phyloP scores from a whole-genome alignment of 1,140 invertebrate species.

The Heterodera schachtii region DNA sequence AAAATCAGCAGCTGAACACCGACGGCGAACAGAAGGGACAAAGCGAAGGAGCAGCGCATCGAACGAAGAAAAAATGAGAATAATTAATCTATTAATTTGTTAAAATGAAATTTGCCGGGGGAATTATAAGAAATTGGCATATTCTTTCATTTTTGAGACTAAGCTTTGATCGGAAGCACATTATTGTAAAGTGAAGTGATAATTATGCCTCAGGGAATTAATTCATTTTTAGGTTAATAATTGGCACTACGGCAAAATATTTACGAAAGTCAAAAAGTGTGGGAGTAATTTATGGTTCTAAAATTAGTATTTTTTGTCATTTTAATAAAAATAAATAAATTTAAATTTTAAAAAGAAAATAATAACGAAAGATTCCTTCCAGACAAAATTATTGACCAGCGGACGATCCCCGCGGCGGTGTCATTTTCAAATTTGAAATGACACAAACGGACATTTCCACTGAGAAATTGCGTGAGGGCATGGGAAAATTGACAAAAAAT shows the following conservation, averaged over 20 bases:
- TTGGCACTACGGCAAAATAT: background rate
- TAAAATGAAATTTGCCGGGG: too few relatives aligned
- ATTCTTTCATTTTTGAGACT: background rate
- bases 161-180: background rate
- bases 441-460: too few relatives aligned
- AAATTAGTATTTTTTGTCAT: too few relatives aligned
- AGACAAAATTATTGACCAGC: too few relatives aligned
- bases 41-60: background rate
- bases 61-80: background rate
- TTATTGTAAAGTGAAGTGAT: background rate
- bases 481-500: background rate
- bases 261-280: too few relatives aligned
- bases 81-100: too few relatives aligned
- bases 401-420: background rate
- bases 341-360: background rate
- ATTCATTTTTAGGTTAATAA: constrained; percentile 5
- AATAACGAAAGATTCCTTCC: too few relatives aligned
- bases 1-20: background rate
- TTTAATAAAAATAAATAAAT: too few relatives aligned
- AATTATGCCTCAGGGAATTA: background rate
- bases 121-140: too few relatives aligned
- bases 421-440: background rate
- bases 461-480: background rate
- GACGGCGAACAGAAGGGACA: background rate
- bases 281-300: too few relatives aligned